Base-by-base conservation (phyloP, 2,113 vertebrate species). In the Daboia siamensis region DNA sequence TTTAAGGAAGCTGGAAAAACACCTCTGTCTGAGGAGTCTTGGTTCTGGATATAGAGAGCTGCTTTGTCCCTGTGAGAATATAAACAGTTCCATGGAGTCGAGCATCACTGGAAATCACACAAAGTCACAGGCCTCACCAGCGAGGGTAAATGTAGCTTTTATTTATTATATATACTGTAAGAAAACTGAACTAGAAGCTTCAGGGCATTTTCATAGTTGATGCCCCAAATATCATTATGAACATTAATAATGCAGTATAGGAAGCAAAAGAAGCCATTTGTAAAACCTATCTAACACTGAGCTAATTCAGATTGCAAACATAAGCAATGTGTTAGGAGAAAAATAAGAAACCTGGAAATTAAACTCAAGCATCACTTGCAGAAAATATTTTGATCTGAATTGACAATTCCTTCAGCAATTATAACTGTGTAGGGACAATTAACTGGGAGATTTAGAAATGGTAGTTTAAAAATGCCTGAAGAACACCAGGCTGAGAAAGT, bases 21-120 rank as follows among this genome's bases (percentile, higher is more conserved):
- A 1, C 5, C 1, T 21, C 54, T 20, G 0, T 8, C 48, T 57
- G 59, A 29, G 2, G 15, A 69, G 0, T 2, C 3, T 29, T 54
- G 51, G 33, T 0, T 61, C 1, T 29, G 80, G 55, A 61, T 0
- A 55, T 64, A 48, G 61, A 9, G 48, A 0, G 54, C 0, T 17
- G 13, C 61, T 0, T 5, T 44, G 2, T 89, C 93, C 57, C 89
- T 0, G 51, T 2, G 15, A 2, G 12, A 74, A 33, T 0, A 0
- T 2, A 5, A 55, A 48, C 26, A 80, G 29, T 69, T 64, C 29
- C 26, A 23, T 0, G 54, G 2, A 0, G 56, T 90, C 33, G 0
- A 0, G 1, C 0, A 9, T 0, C 0, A 56, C 3, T 17, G 1
- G 56, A 3, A 29, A 52, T 17, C 21, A 69, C 52, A 20, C 11